Base-by-base conservation (phyloP, 2,888 invertebrate genomes). In the Osmoderma eremita region DNA sequence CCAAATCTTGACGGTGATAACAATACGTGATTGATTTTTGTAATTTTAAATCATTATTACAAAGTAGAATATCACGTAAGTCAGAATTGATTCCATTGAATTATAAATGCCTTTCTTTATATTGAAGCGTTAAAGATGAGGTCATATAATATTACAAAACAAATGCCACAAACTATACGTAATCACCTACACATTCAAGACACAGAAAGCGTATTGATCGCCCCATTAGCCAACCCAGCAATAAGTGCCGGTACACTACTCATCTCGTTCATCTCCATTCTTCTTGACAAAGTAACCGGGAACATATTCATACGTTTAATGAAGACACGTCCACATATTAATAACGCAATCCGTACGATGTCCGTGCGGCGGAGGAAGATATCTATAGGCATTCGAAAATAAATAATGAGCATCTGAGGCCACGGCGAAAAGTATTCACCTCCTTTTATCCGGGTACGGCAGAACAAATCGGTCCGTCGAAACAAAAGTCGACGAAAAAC, bases 381-480 rank as follows among this genome's bases (percentile, higher is more conserved):
- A 56, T 65, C 56, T 50, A 58, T 65, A 22, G 65, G 50, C 58
- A 38, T 58, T 65, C 65, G 49, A 65, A 65, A 65, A 58, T 65
- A 65, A 65, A 65, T 65, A 65, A 65, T 49, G 65, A 65, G 49
- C 42, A 49, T 30, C 30, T 30, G 30, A 39, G 50, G 50, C 51
- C 51, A 30, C 30, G 53, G 24, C 51, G 63, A 63, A 63, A 53
- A 41, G 41, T 58, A 58, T 45, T 58, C 45, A 45, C 18, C 22
- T 45, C 50, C 48, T 65, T 65, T 58, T 56, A 65, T 56, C 49
- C 56, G 22, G 48, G 42, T 24, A 18, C 22, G 58, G 13, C 45
- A 20, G 72, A 73, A 73, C 73, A 73, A 73, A 72, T 73, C 73
- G 71, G 39, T 70, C 42, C 30, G 45, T 67, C 69, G 66, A 73